Base-by-base conservation (phyloP, 2,113 vertebrate genomes). In the Larimichthys polyactis region DNA sequence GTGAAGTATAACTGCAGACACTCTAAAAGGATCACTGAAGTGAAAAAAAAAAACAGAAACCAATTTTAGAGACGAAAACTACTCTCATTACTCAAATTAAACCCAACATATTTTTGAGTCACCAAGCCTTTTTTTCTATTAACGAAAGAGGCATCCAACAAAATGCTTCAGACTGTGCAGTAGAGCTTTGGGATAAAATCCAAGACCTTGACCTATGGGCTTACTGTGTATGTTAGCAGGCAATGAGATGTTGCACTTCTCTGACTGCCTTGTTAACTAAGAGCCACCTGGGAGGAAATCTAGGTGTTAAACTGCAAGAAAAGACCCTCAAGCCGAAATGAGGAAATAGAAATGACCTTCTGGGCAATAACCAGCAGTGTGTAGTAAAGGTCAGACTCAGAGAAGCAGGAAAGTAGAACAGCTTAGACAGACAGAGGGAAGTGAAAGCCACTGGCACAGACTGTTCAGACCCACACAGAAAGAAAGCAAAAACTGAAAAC, bases 311-410 rank as follows among this genome's bases (percentile, higher is more conserved):
- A 75, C 54, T 57, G 55, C 49, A 75, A 48, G 43, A 65, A 74
- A 69, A 71, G 57, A 17, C 12, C 54, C 58, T 7, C 20, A n/a
- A 86, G 71, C 78, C 59, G 76, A 71, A 87, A 71, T 9, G 63
- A 70, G 77, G 77, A 87, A 87, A 92, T 84, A 71, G 71, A 85
- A 83, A 77, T 70, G 46, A 87, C 89, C 77, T 87, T 78, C 69
- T 65, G 58, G 78, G 62, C 12, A 82, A 68, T 54, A 81, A 83
- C 57, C 69, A 73, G 64, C 65, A 32, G 27, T 17, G n/a, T 70
- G 46, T 19, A 77, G 43, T 81, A 87, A 83, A 85, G 87, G 87
- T 91, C 78, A 87, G 75, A 77, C 11, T 49, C 79, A 79, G 63
- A 70, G 8, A 29, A 60, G 73, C 44, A 55, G 60, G 60, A 81